Evolutionary conservation across 2,888 invertebrate genomes (phyloP).

Genomic region (Colostygia pectinataria): DNA sequence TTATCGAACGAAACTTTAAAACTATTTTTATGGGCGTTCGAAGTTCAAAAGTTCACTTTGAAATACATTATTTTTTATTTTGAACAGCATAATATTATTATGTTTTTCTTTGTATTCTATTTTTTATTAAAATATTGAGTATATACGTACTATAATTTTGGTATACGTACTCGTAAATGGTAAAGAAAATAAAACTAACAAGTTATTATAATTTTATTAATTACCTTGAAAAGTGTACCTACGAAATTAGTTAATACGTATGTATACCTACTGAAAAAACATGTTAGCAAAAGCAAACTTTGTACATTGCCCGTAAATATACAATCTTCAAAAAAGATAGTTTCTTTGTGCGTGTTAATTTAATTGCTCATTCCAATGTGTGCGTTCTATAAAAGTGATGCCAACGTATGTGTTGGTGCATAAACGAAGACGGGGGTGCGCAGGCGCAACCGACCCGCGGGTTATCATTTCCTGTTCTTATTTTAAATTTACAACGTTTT

Average conservation of each 20-base stretch:
- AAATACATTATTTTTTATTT: too few species aligned
- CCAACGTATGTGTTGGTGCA: conserved; percentile 37
- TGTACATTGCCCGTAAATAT: too few species aligned
- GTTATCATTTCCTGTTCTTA: conserved; percentile 82
- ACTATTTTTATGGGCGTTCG: conserved; percentile 41
- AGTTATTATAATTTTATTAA: too few species aligned
- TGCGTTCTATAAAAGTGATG: conserved; percentile 24
- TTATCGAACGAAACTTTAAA: conserved; percentile 53
- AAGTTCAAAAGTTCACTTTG: conserved; percentile 26
- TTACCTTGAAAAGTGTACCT: too few species aligned
- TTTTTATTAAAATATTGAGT: too few species aligned
- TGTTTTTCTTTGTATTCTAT: too few species aligned
- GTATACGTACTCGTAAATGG: too few species aligned
- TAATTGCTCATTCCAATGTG: conserved; percentile 41
- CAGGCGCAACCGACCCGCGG: conserved; percentile 70
- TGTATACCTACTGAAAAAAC: too few species aligned
- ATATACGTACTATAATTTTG: too few species aligned
- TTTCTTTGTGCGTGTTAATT: conserved; percentile 38
- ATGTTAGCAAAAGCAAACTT: too few species aligned
- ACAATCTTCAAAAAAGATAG: conserved; percentile 22
- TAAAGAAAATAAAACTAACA: too few species aligned
- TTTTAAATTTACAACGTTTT: conserved; percentile 80
- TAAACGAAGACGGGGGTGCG: conserved; percentile 49
- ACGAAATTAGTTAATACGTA: too few species aligned
- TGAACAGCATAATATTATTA: background rate